Base-by-base conservation (phyloP, 2,113 vertebrate species). In the Raphicerus campestris region DNA sequence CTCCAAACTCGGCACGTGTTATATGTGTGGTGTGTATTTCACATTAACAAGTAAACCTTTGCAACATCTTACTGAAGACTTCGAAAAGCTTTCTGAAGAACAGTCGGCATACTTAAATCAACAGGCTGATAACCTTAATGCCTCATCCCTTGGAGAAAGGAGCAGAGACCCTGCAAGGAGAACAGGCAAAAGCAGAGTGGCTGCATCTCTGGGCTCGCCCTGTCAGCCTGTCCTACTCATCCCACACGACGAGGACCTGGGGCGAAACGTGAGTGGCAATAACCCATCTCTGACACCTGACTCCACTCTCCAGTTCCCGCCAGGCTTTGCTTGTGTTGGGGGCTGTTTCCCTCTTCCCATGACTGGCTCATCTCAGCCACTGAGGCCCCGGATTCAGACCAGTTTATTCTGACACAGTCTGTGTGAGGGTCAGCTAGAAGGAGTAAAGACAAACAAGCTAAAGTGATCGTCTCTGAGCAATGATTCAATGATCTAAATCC, bases 201-300 rank as follows among this genome's bases (percentile, higher is more conserved):
- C 39, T 15, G 22, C 4, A 1, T 26, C 30, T 47, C 30, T 2
- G 10, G 61, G 49, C 49, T 63, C 0, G 0, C 58, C 8, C 11
- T 55, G 17, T 10, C 32, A 7, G 30, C 24, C 53, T 10, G 39
- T 15, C 63, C 19, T 2, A 20, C 15, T 47, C 49, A 4, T 7
- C 22, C 0, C 2, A 47, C 60, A 77, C 13, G 8, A 7, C 1
- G 0, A 45, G 42, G 61, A 24, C 32, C 32, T 6, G 53, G 24
- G 55, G 49, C 19, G 30, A 75, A 10, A 32, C 2, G 3, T 1
- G 10, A 13, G 35, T 17, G 28, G 51, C 30, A 35, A 28, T 7
- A 28, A 51, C 14, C 35, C 73, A 16, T 19, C 7, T 49, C 20
- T 16, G 6, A 93, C 55, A 6, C 13, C n/a, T 0, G 14, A 80